A percentile compares a stretch with the other conserved stretches of the same genome.
Conservation (phyloP, 2,113 vertebrate genomes). For the Scophthalmus maximus region DNA sequence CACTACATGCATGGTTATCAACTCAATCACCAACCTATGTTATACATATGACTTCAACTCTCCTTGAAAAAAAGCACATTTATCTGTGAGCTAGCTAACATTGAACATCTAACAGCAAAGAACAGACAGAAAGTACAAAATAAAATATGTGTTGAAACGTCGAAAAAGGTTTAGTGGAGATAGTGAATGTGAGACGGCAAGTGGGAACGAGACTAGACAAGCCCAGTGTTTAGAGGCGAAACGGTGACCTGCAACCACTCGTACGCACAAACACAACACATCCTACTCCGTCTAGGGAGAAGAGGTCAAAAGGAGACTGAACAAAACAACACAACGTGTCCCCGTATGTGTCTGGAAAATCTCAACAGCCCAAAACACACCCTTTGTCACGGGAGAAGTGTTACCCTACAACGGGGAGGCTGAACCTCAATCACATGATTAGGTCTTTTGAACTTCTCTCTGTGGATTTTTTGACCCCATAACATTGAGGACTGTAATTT, state of each 20-base stretch:
- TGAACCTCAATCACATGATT: conserved; percentile 68
- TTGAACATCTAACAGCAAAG: not conserved
- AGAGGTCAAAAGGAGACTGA: conserved; percentile 29
- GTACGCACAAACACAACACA: conserved; percentile 53
- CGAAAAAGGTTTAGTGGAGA: conserved; percentile 2
- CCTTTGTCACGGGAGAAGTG: conserved; percentile 38
- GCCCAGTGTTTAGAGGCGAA: conserved; percentile 67
- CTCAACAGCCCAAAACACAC: conserved; percentile 50
- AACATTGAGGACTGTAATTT: conserved; percentile 37
- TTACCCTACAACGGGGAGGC: conserved; percentile 46
- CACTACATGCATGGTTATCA: conserved; percentile 17
- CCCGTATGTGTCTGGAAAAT: conserved; percentile 36
- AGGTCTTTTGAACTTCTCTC: conserved; percentile 56
- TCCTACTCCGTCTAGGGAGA: conserved; percentile 35
- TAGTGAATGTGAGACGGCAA: conserved; percentile 41
- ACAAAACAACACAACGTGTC: conserved; percentile 29
- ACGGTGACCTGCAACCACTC: conserved; percentile 68
- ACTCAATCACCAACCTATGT: conserved; percentile 9
- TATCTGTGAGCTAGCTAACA: not conserved
- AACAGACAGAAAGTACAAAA: conserved; percentile 14
- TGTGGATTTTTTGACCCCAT: conserved; percentile 58
- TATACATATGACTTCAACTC: not conserved
- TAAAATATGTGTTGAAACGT: conserved; percentile 32
- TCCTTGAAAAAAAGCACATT: conserved; percentile 25
- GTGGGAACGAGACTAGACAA: conserved; percentile 60